Base-by-base conservation (phyloP, 2,113 vertebrate species). In the Archilochus colubris region DNA sequence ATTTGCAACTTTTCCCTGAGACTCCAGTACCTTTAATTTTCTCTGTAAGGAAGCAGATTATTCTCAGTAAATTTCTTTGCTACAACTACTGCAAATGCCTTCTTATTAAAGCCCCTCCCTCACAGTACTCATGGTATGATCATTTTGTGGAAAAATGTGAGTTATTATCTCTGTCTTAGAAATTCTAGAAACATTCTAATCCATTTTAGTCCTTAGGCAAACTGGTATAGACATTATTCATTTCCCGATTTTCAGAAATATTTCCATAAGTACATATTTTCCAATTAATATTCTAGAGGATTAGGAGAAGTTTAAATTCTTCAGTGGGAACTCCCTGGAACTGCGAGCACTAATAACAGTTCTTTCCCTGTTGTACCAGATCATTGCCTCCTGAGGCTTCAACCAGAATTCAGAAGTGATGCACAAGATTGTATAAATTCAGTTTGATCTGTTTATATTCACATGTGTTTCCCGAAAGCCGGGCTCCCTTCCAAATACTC, bases 401-500 rank as follows among this genome's bases (percentile, higher is more conserved):
- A 74, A 22, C 38, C 48, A 64, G 88, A 92, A 88, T 68, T 88
- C 68, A 75, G 40, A 86, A 88, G 54, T 25, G 40, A 86, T 54
- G 18, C 76, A 72, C 30, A 69, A 93, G 50, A 44, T 64, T 68
- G 57, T 46, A 64, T 76, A 92, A 90, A 88, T 92, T 93, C 79
- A 77, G 10, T 90, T 86, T 93, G 54, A 95, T 76, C 76, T 81
- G 31, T 81, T 95, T 86, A 50, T 85, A 59, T 75, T 81, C 63
- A 61, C 31, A 64, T 18, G 6, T 67, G 74, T 89, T 95, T 95
- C 85, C 70, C 54, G 86, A 68, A 94, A 64, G 67, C 78, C 87
- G 91, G 67, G 54, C 57, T 91, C 54, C 58, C 50, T 48, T 78
- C 30, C 88, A 94, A 64, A 78, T 54, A 78, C 7, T 57, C 44